Evolutionary conservation across 2,797 vertebrate genomes (phyloP).

Genomic region (Heliangelus exortis): DNA sequence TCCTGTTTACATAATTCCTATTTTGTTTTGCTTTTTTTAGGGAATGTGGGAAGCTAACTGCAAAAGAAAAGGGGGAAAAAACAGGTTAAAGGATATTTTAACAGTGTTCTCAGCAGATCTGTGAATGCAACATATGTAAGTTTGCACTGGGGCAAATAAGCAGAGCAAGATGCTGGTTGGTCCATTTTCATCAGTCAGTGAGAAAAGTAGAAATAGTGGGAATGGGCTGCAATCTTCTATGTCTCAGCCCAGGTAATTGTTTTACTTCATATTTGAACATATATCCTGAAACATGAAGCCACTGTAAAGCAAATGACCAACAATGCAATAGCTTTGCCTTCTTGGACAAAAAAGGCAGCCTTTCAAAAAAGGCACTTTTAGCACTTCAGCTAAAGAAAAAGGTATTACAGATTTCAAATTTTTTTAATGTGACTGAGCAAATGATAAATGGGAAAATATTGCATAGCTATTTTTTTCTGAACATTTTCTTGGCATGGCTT

Average conservation of each 20-base stretch:
- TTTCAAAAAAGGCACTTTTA: background rate
- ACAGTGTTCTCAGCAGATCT: background rate
- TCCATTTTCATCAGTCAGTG: background rate
- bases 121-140: background rate
- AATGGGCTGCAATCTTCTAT: background rate
- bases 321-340: background rate
- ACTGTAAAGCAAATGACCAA: background rate
- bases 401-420: background rate
- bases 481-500: background rate
- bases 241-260: background rate
- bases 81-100: background rate
- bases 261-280: background rate
- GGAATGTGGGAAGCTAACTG: background rate
- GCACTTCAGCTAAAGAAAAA: background rate
- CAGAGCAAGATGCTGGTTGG: background rate
- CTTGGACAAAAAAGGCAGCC: background rate
- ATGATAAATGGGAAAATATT: background rate
- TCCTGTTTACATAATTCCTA: background rate
- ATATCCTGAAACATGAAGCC: background rate
- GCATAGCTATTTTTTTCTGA: background rate
- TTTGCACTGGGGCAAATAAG: background rate
- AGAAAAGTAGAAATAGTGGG: background rate
- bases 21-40: background rate
- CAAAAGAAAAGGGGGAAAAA: background rate
- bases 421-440: background rate